phyloP scores from a whole-genome alignment of 2,797 vertebrate genomes.

The Lacerta bilineata region DNA sequence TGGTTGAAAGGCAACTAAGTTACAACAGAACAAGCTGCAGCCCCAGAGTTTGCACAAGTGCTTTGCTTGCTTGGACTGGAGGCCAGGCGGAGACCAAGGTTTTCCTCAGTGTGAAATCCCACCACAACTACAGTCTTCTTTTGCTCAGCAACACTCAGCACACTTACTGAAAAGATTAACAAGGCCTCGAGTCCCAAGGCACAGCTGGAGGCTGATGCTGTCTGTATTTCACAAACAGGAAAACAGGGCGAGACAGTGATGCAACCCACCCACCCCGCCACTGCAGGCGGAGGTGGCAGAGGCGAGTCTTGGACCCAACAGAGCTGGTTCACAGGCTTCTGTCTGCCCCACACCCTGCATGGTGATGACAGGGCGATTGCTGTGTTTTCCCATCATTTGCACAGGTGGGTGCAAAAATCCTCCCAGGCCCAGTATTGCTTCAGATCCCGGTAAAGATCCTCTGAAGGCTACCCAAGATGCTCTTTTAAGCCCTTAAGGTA shows the following conservation, averaged over 20 bases:
- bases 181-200: not conserved
- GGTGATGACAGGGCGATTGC: not conserved
- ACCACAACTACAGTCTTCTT: not conserved
- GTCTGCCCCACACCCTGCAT: slow-evolving; percentile 13
- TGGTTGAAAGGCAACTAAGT: not conserved
- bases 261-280: slow-evolving; percentile 13
- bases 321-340: not conserved
- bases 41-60: not conserved
- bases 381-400: not conserved
- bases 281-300: not conserved
- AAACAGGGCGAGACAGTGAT: not conserved
- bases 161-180: not conserved
- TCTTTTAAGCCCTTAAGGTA: not conserved
- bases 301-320: not conserved
- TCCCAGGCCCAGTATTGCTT: not conserved
- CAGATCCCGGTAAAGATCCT: not conserved
- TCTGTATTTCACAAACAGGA: slow-evolving; percentile 21
- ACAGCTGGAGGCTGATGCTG: not conserved
- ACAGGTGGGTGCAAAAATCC: not conserved
- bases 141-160: not conserved
- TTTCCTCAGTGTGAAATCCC: not conserved
- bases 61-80: not conserved
- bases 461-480: not conserved
- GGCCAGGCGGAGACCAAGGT: not conserved
- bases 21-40: not conserved